Evolutionary conservation across 2,113 vertebrate genomes (phyloP), one percentile per base, ranked within the genome.

Genomic region (Embiotoca jacksoni): DNA sequence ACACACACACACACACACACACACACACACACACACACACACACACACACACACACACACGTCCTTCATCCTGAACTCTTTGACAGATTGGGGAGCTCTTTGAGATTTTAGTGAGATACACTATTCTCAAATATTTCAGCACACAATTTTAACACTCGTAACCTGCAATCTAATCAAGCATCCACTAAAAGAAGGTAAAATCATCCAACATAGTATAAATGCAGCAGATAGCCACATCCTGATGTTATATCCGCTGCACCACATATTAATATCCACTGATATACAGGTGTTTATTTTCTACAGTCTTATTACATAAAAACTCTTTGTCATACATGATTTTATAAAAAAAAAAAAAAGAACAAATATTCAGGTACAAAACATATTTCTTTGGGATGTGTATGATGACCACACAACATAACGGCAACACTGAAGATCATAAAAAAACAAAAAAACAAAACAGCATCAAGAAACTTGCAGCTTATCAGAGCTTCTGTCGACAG

Each of bases 311-410:
- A 81, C 55, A 72, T 72, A 46, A 75, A 80, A 54, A 68, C 0
- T 61, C 39, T 58, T 56, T 31, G 11, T 67, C 10, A 39, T 65
- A 66, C 63, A 81, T 64, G 70, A 0, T 4, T 58, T 75, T 35
- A 54, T 62, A 55, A 46, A 35, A 41, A 53, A 64, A 23, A 23
- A 55, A 46, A 35, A 41, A 53, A 64, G 16, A 46, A 59, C 50
- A 73, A 72, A 54, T 30, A 58, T 14, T 74, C 30, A 65, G 61
- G 72, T 87, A 84, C 35, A 87, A 91, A 89, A 90, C 72, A 82
- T 81, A 67, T 71, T 78, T 82, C 72, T 80, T 77, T 80, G 44
- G 53, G 73, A 75, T 52, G 75, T 63, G 49, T 57, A 15, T 57
- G 41, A 71, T 44, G 6, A 47, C 3, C 35, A 30, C 47, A 61